Base-by-base conservation (phyloP, 2,888 invertebrate genomes). In the Nipponacmea schrenckii region DNA sequence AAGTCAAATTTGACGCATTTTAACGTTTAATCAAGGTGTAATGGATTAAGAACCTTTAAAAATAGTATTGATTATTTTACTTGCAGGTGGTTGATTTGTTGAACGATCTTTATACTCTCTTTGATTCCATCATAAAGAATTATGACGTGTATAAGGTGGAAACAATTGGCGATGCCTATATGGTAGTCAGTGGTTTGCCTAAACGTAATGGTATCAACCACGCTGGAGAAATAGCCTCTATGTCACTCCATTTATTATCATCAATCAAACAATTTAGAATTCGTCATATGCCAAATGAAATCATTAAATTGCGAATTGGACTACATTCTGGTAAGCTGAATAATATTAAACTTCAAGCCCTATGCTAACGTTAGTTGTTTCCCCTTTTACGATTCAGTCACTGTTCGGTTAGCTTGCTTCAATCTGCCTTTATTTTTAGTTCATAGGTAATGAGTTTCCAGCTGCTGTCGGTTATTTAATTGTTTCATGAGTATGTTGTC, bases 111-210 rank as follows among this genome's bases (percentile, higher is more conserved):
- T 98, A 98, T 90, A 97, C 97, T 64, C 92, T 96, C 78, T 98
- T 98, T 90, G 98, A 98, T 90, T 92, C 94, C 84, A 96, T 97
- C 86, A 97, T 98, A 84, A 94, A 95, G 89, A 95, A 96, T 84
- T 98, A 97, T 88, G 97, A 97, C 88, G 98, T 99, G 65, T 98
- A 98, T 89, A 98, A 98, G 91, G 98, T 98, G 76, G 87, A 87
- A 76, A 87, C 87, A 0, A 87, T 87, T 14, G 87, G 86, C 0
- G 87, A 87, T 76, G 86, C 87, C 0, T 87, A 87, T 74, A 87
- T 87, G 88, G 87, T 87, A n/a, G 88, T 87, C 14, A 84, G 84
- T 15, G 88, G 88, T 2, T 78, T 88, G 56, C 88, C 88, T 5
- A 80, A 83, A 10, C 73, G 84, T 17, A 87, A 86, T 70, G 85